Evolutionary conservation across 1,140 invertebrate genomes (phyloP).

Genomic region (Coelopa frigida): DNA sequence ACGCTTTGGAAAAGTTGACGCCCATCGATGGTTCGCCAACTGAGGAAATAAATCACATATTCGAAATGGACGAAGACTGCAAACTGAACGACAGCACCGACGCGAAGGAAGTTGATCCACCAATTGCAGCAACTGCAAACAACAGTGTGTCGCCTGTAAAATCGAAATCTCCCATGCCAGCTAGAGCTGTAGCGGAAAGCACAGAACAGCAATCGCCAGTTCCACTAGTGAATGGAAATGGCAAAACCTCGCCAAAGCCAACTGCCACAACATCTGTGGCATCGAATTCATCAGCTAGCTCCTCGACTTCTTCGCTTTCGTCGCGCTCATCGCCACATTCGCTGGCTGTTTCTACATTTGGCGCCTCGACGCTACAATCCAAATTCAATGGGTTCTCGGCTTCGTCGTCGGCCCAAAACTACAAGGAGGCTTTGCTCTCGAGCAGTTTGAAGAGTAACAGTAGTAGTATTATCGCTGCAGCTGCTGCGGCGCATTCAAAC

Average conservation of each 20-base stretch:
- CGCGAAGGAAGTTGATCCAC: no score
- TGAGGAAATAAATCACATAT: conserved; percentile 21
- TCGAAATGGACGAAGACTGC: conserved; percentile 32
- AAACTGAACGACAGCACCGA: conserved; percentile 11
- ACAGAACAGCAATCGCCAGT: no score
- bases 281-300: conserved; percentile 18
- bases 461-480: conserved; percentile 12
- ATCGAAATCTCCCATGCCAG: no score
- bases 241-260: background rate
- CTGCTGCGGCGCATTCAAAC: conserved; percentile 24
- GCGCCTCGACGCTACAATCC: conserved; percentile 26
- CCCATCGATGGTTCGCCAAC: no score
- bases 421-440: conserved; percentile 19
- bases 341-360: conserved; percentile 27
- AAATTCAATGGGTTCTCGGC: conserved; percentile 30
- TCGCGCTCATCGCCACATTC: conserved; percentile 28
- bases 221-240: conserved; percentile 1
- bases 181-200: no score
- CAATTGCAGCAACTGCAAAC: no score
- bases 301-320: conserved; percentile 30
- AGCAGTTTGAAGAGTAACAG: conserved; percentile 19
- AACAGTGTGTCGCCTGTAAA: no score
- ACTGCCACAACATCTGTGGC: conserved; percentile 1
- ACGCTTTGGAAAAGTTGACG: no score
- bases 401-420: no score